Evolutionary conservation across 1,140 invertebrate species (phyloP).

Genomic region (Conus ventricosus): DNA sequence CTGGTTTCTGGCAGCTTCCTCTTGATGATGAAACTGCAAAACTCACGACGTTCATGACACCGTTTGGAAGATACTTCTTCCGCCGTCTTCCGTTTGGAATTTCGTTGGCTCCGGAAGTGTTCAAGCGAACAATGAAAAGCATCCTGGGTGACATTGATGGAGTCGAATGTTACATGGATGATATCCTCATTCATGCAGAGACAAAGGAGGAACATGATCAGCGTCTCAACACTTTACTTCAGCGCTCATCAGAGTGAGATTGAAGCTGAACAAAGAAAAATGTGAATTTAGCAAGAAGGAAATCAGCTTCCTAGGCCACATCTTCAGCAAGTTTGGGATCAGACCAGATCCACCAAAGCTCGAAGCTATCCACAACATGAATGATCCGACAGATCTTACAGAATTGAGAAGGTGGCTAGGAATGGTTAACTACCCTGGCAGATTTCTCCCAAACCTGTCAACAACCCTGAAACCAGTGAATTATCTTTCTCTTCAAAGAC

Average conservation of each 20-base stretch:
- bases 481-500: constrained; percentile 34
- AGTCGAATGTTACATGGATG: too few relatives aligned
- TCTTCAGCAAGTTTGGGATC: neutral
- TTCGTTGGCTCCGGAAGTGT: too few relatives aligned
- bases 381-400: neutral
- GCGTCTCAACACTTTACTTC: constrained; percentile 4
- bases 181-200: too few relatives aligned
- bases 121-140: too few relatives aligned
- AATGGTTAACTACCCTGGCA: constrained; percentile 36
- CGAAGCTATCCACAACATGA: constrained; percentile 44
- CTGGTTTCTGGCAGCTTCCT: too few relatives aligned
- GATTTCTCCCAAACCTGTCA: constrained; percentile 35
- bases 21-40: too few relatives aligned
- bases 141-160: too few relatives aligned
- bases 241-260: constrained; percentile 16
- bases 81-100: too few relatives aligned
- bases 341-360: constrained; percentile 32
- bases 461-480: constrained; percentile 26
- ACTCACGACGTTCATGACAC: too few relatives aligned
- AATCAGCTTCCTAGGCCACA: constrained; percentile 54
- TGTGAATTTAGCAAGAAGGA: constrained; percentile 59
- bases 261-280: constrained; percentile 73
- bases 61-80: too few relatives aligned
- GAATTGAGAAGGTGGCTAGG: constrained; percentile 35
- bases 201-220: constrained; percentile 34